Evolutionary conservation across 37 sponge, comb jelly and placozoan species (phyloP), one percentile per base, ranked within the genome.

Genomic region (Spongilla lacustris): DNA sequence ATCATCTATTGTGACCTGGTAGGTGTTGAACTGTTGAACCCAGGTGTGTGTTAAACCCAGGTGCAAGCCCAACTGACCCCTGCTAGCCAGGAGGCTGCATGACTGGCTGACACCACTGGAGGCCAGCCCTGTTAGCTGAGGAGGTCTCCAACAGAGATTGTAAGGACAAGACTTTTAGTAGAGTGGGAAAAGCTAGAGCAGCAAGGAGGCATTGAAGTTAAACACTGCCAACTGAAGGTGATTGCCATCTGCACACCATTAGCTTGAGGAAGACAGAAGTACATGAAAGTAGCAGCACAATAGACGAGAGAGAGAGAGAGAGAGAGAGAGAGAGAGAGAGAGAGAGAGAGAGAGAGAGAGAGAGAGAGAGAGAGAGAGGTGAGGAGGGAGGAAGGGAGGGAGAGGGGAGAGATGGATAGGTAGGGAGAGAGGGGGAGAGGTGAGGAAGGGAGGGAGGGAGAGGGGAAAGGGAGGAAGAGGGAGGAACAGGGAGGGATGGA

Each of bases 401-500:
- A 1, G 19, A 58, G 21, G 12, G 21, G 19, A 17, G 12, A 17
- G 11, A 17, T 10, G 58, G 19, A 17, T 19, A 17, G 19, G 58
- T 10, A 46, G 58, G 58, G 58, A 17, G 58, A 17, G 58, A 17
- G 58, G 21, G 58, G 12, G 58, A 31, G 38, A 27, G 58, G 66
- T 33, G 66, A 30, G n/a, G 79, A 66, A 29, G 77, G 36, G n/a
- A 30, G 36, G 36, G 77, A 76, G 77, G 41, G 23, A 41, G 77
- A 76, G 77, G 77, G 77, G 13, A 41, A 34, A 13, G 77, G 24
- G 77, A 36, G 38, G 37, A 38, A 13, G 77, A 34, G 70, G 70
- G 70, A 11, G 28, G 11, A 9, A 27, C 4, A 11, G 10, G 70
- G 70, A 11, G 70, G 38, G 25, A 9, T 13, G 41, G 77, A 41